Base-by-base conservation (phyloP, 2,888 invertebrate genomes). In the Desoria tigrina region DNA sequence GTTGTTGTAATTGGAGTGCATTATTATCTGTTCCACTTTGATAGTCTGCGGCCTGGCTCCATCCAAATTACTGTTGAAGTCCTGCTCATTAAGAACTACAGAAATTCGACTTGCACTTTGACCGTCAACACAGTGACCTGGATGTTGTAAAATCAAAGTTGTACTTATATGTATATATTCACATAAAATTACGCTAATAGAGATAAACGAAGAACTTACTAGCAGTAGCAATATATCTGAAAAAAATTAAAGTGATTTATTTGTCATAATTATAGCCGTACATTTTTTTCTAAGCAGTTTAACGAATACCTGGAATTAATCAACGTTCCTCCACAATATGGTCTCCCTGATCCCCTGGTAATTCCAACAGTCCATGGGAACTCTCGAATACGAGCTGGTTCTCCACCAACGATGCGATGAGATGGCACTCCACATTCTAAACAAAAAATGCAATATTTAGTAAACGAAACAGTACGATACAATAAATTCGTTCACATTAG, bases 31-130 rank as follows among this genome's bases (percentile, higher is more conserved):
- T 1, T 61, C 50, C 1, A 73, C 74, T 1, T 27, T 16, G 32
- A 66, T 60, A 56, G 67, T 57, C 37, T 63, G 58, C 1, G 72
- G 69, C 27, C 63, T 59, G 1, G 69, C 62, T 42, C 65, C 69
- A 21, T 69, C 69, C 37, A 42, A 55, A 16, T 64, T 53, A 39
- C 58, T 63, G 2, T 62, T 60, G 50, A 68, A 71, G 42, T 76
- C 74, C 60, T 76, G 71, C 42, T 73, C 74, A 45, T 72, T 73
- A 27, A 76, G 42, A 54, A 73, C 71, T n/a, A 76, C 74, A 4
- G 70, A 60, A 2, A 71, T 71, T 23, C 72, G 62, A 57, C 63
- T 67, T 1, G 73, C 71, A 11, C 64, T 42, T 61, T 69, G 71
- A 27, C 75, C 75, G 58, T 75, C 70, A 16, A 75, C 71, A 32